phyloP scores from a whole-genome alignment of 2,797 vertebrate species.

The Cirrhinus mrigala region DNA sequence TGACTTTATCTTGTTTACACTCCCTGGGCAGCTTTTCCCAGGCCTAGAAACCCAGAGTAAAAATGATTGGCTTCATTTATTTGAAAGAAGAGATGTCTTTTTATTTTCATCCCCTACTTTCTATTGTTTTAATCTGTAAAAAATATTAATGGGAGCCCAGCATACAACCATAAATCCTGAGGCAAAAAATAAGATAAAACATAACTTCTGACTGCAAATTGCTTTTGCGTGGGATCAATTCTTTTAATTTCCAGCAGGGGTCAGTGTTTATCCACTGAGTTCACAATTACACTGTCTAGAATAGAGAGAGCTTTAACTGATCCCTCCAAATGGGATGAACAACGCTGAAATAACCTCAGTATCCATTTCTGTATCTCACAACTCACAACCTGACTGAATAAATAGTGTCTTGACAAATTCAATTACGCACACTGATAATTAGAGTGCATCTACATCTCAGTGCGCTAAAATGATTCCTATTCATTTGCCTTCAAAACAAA shows the following conservation, averaged over 20 bases:
- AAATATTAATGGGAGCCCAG: not conserved
- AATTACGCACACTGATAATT: conserved; percentile 46
- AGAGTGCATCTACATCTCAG: conserved; percentile 25
- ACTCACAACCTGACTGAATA: conserved; percentile 19
- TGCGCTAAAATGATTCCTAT: conserved; percentile 11
- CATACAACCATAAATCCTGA: not conserved
- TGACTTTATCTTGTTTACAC: not conserved
- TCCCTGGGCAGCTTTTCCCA: too few species aligned
- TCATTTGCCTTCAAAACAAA: not conserved
- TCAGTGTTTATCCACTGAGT: conserved; percentile 57
- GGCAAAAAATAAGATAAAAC: not conserved
- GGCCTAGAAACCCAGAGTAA: not conserved
- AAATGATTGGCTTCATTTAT: not conserved
- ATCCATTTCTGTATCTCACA: conserved; percentile 13
- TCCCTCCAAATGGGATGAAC: conserved; percentile 16
- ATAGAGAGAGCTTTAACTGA: not conserved
- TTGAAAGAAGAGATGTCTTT: not conserved
- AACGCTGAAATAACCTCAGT: conserved; percentile 26
- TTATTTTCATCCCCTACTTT: not conserved
- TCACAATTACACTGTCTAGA: not conserved
- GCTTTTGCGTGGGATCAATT: not conserved
- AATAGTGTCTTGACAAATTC: conserved; percentile 35
- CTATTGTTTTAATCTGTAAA: not conserved
- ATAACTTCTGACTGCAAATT: not conserved
- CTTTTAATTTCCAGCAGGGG: conserved; percentile 51